A percentile compares a stretch with the other conserved stretches of the same genome.
Evolutionary conservation across 2,113 vertebrate genomes (phyloP).

Genomic region (Neodon shergylaensis): DNA sequence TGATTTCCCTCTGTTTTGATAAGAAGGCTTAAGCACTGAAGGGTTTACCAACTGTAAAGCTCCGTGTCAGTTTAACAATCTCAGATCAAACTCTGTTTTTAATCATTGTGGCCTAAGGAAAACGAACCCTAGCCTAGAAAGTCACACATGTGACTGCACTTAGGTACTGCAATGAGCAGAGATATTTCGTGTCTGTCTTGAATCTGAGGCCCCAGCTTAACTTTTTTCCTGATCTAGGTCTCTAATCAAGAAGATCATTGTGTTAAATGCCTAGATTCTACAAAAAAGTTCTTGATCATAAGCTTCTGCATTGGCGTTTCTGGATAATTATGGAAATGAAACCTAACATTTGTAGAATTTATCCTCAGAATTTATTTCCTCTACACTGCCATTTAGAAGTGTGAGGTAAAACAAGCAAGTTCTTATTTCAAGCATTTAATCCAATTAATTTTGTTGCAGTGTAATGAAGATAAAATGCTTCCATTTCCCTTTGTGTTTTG

Average conservation of each 20-base stretch:
- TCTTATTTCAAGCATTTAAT: background rate
- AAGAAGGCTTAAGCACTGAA: conserved; percentile 81
- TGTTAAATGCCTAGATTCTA: background rate
- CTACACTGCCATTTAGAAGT: background rate
- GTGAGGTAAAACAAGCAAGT: background rate
- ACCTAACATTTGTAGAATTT: background rate
- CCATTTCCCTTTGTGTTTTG: background rate
- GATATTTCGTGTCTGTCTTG: background rate
- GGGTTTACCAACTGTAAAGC: conserved; percentile 75
- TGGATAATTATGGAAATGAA: conserved; percentile 36
- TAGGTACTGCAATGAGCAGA: background rate
- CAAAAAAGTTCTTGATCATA: background rate
- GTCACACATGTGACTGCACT: conserved; percentile 45
- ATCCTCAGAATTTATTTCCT: background rate
- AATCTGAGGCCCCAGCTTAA: background rate
- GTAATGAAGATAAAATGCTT: background rate
- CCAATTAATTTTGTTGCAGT: background rate
- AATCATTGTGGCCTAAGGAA: conserved; percentile 80
- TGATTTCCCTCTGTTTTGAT: conserved; percentile 68
- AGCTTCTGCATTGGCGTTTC: background rate
- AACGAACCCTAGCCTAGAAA: conserved; percentile 65
- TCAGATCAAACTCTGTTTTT: conserved; percentile 81
- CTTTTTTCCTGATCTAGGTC: background rate
- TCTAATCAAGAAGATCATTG: conserved; percentile 23
- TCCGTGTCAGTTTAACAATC: conserved; percentile 82